Percentiles rank a stretch among this genome's conserved stretches.
Evolutionary conservation across 2,888 invertebrate species (phyloP).

Genomic region (Synanthedon vespiformis): DNA sequence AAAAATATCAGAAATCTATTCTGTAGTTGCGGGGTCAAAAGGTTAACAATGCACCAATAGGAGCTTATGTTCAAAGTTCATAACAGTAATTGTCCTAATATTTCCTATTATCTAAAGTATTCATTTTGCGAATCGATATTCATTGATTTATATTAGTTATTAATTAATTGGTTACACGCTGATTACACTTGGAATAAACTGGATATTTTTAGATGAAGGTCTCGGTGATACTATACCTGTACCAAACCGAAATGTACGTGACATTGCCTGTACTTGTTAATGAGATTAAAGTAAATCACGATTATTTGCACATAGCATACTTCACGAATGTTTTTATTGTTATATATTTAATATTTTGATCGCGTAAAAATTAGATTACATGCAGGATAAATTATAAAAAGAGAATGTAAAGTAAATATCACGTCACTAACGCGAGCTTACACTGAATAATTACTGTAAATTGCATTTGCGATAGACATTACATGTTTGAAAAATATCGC

Average conservation of each 20-base stretch:
- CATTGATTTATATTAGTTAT: too few relatives aligned
- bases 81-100: background rate
- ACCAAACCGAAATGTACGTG: slow-evolving; percentile 22
- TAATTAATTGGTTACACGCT: too few relatives aligned
- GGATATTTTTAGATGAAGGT: slow-evolving; percentile 63
- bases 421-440: background rate
- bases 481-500: slow-evolving; percentile 1
- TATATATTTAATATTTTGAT: background rate
- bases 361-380: slow-evolving; percentile 2
- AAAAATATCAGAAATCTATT: background rate
- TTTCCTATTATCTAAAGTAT: too few relatives aligned
- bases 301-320: too few relatives aligned
- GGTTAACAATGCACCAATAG: background rate
- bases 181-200: slow-evolving; percentile 11
- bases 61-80: background rate
- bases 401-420: slow-evolving; percentile 4
- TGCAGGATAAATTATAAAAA: slow-evolving; percentile 5
- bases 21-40: background rate
- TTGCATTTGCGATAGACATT: background rate
- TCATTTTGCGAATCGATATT: too few relatives aligned
- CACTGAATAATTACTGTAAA: background rate
- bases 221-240: slow-evolving; percentile 32
- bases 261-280: slow-evolving; percentile 23
- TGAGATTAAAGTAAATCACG: slow-evolving; percentile 1
- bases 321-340: background rate